phyloP scores from a whole-genome alignment of 2,113 vertebrate genomes.

The Copsychus sechellarum region DNA sequence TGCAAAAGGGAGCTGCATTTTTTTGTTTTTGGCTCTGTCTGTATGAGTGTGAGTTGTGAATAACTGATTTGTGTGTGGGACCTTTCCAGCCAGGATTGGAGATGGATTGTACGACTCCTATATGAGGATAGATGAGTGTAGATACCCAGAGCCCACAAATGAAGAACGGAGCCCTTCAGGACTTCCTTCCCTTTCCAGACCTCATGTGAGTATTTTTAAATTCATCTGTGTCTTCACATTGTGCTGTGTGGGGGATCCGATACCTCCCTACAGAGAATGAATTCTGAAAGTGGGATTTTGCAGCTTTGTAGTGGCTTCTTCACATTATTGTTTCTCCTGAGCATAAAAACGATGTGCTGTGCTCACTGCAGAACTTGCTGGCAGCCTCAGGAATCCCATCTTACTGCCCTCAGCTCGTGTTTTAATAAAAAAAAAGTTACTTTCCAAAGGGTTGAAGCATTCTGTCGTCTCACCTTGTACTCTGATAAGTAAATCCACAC shows the following conservation, averaged over 20 bases:
- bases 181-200: slow-evolving; percentile 83
- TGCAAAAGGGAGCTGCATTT: background rate
- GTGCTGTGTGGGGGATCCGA: background rate
- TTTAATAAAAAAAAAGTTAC: background rate
- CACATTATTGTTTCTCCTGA: background rate
- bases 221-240: background rate
- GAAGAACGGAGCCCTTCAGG: slow-evolving; percentile 83
- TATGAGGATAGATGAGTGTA: slow-evolving; percentile 93
- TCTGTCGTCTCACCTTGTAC: background rate
- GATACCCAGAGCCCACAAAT: slow-evolving; percentile 82
- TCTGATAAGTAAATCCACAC: background rate
- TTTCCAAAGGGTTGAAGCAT: background rate
- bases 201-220: slow-evolving; percentile 82
- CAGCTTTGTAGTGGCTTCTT: background rate
- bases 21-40: background rate
- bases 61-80: slow-evolving; percentile 45
- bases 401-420: background rate
- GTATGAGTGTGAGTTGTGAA: background rate
- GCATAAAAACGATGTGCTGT: background rate
- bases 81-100: slow-evolving; percentile 82
- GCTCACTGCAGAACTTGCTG: background rate
- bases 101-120: slow-evolving; percentile 94
- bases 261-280: background rate
- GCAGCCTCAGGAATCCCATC: background rate
- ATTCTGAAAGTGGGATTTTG: background rate